These are phyloP conservation scores for Nothura maculosa DNA, from an alignment of 2,797 vertebrate genomes.

Conservation along the genomic window DNA sequence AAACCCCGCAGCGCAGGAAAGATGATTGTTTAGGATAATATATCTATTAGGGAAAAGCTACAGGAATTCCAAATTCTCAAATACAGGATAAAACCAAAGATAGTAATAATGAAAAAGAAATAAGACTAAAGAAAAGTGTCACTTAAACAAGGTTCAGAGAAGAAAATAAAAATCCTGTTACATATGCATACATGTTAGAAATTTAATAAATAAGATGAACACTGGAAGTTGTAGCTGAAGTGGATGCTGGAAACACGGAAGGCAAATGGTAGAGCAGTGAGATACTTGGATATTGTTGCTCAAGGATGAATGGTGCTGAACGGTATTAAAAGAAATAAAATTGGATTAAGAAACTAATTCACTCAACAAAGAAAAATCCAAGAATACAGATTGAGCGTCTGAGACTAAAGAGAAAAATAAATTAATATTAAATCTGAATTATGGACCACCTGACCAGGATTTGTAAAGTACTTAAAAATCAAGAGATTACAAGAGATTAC, in stretches of 20 bases:
- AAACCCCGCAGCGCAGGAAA: background rate
- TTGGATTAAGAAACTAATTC: background rate
- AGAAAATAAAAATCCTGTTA: background rate
- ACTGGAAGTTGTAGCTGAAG: background rate
- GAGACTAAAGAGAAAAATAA: background rate
- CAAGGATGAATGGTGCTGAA: background rate
- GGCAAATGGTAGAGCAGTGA: background rate
- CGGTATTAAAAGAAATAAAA: background rate
- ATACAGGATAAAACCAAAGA: background rate
- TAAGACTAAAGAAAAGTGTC: background rate
- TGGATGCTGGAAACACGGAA: background rate
- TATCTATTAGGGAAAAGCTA: background rate
- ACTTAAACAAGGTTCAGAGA: background rate
- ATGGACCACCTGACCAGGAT: background rate
- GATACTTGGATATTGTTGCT: background rate
- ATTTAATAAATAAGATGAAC: background rate
- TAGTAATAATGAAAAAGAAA: background rate
- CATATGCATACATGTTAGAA: background rate
- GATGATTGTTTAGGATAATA: background rate
- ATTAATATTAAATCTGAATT: background rate
- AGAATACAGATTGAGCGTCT: background rate
- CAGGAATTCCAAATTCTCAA: background rate
- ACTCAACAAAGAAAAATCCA: background rate
- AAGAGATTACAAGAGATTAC: background rate
- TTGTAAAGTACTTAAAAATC: background rate